Base-by-base conservation (phyloP, 2,113 vertebrate genomes). In the Lepus europaeus region DNA sequence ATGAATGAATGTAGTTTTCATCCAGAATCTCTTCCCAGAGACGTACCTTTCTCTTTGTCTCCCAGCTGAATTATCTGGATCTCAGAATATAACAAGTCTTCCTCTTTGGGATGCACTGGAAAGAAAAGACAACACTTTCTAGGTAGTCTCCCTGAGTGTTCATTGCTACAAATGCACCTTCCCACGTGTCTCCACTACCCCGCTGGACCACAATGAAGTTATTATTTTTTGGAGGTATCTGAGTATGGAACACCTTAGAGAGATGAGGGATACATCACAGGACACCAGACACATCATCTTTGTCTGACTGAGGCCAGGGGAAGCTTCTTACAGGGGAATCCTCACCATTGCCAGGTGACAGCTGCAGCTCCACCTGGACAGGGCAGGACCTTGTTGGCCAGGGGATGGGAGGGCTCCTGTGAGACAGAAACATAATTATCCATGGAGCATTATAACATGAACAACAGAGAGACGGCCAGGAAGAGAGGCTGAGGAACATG, bases 51-150 rank as follows among this genome's bases (percentile, higher is more conserved):
- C 49, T 10, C 29, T 61, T 77, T 45, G 77, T n/a, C 39, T 51
- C 70, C 39, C 11, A n/a, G 49, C 5, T 59, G 70, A 51, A 23
- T 9, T 39, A 4, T 31, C 66, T 70, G 77, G 29, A 96, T 31
- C 77, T 96, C 81, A 36, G 95, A 73, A 64, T 96, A 97, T 3
- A 70, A 17, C 74, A 90, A 29, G 20, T 90, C 59, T 45, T 10
- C 31, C 9, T 86, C 56, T 63, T 19, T 25, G 4, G 2, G n/a
- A 25, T 83, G 20, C 72, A 33, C 81, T 96, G 59, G 14, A 83
- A 90, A 51, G 22, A 82, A 49, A 73, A 68, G 25, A 70, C 14
- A 45, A 73, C 10, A 56, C 10, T 79, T 77, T 84, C 36, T 36
- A 92, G 73, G 4, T 6, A 56, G 7, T 16, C 16, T 16, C 16